Conservation (phyloP, 2,797 vertebrate genomes). For the Schizopygopsis malacanthus region DNA sequence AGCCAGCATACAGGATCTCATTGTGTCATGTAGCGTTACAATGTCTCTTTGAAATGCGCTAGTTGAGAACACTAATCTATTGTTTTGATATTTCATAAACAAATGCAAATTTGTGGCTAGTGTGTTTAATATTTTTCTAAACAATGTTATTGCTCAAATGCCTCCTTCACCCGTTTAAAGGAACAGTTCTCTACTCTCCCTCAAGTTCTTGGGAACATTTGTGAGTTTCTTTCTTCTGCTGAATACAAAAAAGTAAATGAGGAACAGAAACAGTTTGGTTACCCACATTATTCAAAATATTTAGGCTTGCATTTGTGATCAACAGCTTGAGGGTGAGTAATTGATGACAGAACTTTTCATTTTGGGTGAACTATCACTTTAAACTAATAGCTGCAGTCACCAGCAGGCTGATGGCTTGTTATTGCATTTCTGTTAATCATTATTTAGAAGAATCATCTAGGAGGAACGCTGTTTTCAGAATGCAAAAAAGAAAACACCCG, state of each 20-base stretch:
- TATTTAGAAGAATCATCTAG: neutral
- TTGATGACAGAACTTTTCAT: neutral
- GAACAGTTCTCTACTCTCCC: neutral
- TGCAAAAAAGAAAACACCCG: neutral
- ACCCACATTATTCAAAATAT: neutral
- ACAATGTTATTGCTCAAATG: no score
- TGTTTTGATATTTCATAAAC: neutral
- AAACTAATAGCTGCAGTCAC: neutral
- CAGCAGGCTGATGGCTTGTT: neutral
- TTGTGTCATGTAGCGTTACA: neutral
- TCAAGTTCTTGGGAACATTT: neutral
- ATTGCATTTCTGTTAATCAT: neutral
- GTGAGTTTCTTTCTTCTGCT: neutral
- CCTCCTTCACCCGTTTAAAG: neutral
- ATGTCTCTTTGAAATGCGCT: neutral
- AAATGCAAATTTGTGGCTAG: neutral
- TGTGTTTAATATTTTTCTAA: neutral
- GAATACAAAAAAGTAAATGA: neutral
- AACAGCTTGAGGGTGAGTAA: neutral
- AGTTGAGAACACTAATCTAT: neutral
- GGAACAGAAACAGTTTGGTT: neutral
- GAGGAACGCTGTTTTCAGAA: neutral
- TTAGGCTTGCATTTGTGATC: neutral
- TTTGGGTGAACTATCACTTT: neutral
- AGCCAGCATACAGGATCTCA: neutral